These are phyloP conservation scores for Oikopleura vanhoeffeni DNA, from an alignment of 23 tunicate species.

Conservation along the genomic window DNA sequence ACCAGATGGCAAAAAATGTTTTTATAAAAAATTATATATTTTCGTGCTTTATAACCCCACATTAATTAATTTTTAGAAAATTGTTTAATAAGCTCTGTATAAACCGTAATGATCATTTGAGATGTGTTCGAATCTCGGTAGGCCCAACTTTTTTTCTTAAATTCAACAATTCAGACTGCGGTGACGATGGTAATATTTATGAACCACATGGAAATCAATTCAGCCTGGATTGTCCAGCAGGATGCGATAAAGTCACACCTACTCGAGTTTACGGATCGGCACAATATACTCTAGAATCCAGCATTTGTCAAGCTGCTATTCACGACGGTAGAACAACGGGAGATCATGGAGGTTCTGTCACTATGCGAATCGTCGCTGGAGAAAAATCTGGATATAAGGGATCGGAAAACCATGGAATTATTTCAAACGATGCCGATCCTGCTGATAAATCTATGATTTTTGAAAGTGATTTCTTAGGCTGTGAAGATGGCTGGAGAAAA, in stretches of 20 bases:
- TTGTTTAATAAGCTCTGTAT: too few species aligned
- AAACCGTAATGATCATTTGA: too few species aligned
- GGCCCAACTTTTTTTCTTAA: too few species aligned
- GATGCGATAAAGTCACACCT: slow-evolving; percentile 31
- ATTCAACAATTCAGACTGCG: too few species aligned
- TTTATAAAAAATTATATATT: too few species aligned
- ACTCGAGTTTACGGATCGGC: slow-evolving; percentile 39
- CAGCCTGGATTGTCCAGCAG: slow-evolving; percentile 1
- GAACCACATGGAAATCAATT: background rate
- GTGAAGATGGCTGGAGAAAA: slow-evolving; percentile 57
- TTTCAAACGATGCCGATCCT: slow-evolving; percentile 25
- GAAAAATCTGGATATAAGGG: slow-evolving; percentile 25
- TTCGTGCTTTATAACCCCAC: too few species aligned
- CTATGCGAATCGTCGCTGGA: slow-evolving; percentile 25
- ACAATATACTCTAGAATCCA: slow-evolving; percentile 42
- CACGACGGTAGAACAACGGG: slow-evolving; percentile 31
- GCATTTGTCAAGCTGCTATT: slow-evolving; percentile 65
- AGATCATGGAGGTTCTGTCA: slow-evolving; percentile 61
- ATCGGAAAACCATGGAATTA: slow-evolving; percentile 40
- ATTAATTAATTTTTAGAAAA: too few species aligned
- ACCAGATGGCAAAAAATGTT: too few species aligned
- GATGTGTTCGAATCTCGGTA: too few species aligned
- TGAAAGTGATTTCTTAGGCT: slow-evolving; percentile 50
- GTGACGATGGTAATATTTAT: background rate
- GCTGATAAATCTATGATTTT: slow-evolving; percentile 14